Base-by-base conservation (phyloP, 2,888 invertebrate species). In the Aphidius colemani region DNA sequence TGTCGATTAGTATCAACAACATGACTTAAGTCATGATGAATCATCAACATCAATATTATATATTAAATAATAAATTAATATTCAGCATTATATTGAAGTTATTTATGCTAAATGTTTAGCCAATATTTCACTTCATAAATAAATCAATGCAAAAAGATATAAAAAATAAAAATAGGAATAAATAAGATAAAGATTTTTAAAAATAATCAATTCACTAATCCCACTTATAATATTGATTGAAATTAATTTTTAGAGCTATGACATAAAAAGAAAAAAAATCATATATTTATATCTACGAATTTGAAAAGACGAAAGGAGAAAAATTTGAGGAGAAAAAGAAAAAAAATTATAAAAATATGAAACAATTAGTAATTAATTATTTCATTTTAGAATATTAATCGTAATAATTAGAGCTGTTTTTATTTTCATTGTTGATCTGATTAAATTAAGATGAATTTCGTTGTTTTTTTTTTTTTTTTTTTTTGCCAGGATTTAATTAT, bases 1-100 rank as follows among this genome's bases (percentile, higher is more conserved):
- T 91, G 93, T 94, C 86, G 95, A 95, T 88, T 95, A 94, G 88
- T 81, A 71, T 65, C 68, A 51, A 44, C 59, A 64, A 44, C 46
- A 69, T 66, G 65, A 70, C 61, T 67, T 64, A 62, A 30, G 30
- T 30, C 67, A 39, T 10, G 41, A 57, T 41, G 30, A 55, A 57
- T 55, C 56, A 64, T 55, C 74, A 71, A 70, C 72, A 74, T 72
- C 75, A 68, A 66, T 73, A 73, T 73, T 69, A 71, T 71, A 71
- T 73, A 74, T 71, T 74, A 71, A 74, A 73, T 74, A 71, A 72
- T 72, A 75, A 76, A 71, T 59, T 71, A 76, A 74, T 67, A 73
- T 75, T 74, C 76, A 78, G 78, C 78, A 76, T 80, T 79, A 78
- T 71, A 73, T 73, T 72, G 78, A 74, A 80, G 80, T 76, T 77